Base-by-base conservation (phyloP, 1,140 invertebrate species). In the Pomacea maculata region DNA sequence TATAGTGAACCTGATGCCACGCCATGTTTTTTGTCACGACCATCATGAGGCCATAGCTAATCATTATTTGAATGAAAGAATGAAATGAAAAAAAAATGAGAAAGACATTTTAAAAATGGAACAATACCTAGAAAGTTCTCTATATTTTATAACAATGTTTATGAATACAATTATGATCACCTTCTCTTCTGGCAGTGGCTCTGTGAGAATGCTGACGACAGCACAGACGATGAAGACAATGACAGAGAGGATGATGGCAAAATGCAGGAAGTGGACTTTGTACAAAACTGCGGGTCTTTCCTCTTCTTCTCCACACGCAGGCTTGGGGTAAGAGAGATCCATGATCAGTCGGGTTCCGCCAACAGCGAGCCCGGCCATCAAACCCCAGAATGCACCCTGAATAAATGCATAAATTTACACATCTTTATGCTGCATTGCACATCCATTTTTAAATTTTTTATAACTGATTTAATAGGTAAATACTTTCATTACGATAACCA, bases 331-430 rank as follows among this genome's bases (percentile, higher is more conserved):
- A 14, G 83, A 80, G 65, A 88, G 87, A 78, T 90, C 88, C 73
- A 90, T 82, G 12, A 87, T 83, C 83, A 91, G 81, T 12, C 90
- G 70, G 17, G 90, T 88, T 3, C 89, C 64, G 10, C 93, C 93
- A 45, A 93, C 87, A 25, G 91, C 84, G 12, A 93, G 85, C 7
- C 93, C 92, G 25, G 89, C 83, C 85, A 93, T 92, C 57, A 93
- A 84, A 55, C 92, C 91, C 92, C 92, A 93, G 86, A 93, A 93
- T 54, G 92, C 93, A 45, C 92, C 93, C 92, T 93, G 81, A 14
- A 86, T 82, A 73, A 68, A 19, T 29, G 8, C 52, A 17, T 17
- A 5, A 71, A 34, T 45, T 0, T 45, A 45, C 1, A 45, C 1
- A 45, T 45, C 34, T 4, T 45, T 45, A 45, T 6, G 6, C 34